phyloP scores from a whole-genome alignment of 2,113 vertebrate genomes.

The Seriola rivoliana region DNA sequence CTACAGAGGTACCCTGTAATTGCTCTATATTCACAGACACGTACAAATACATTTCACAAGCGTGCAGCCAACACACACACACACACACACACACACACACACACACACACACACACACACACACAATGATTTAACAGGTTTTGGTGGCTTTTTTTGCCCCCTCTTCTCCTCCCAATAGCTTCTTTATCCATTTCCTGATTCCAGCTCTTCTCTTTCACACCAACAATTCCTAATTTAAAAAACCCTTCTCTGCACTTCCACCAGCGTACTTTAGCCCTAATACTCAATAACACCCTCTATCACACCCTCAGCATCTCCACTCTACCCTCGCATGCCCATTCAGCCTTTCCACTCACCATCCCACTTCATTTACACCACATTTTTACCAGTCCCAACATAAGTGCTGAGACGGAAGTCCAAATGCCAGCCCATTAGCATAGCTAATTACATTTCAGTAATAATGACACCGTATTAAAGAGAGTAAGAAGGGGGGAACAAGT shows the following conservation, averaged over 20 bases:
- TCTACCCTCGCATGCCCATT: constrained; percentile 69
- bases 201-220: constrained; percentile 66
- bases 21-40: constrained; percentile 33
- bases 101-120: constrained; percentile 1
- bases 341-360: constrained; percentile 62
- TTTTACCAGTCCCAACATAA: constrained; percentile 70
- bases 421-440: constrained; percentile 82
- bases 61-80: background rate
- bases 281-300: constrained; percentile 71
- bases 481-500: constrained; percentile 81
- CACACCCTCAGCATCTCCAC: constrained; percentile 66
- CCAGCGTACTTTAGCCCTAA: constrained; percentile 65
- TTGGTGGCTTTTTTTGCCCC: constrained; percentile 45
- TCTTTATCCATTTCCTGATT: constrained; percentile 70
- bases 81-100: constrained; percentile 16
- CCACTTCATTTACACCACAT: constrained; percentile 74
- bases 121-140: constrained; percentile 56
- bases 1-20: constrained; percentile 46
- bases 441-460: constrained; percentile 85
- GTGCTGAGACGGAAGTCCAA: constrained; percentile 81
- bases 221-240: constrained; percentile 73
- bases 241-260: constrained; percentile 64
- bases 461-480: constrained; percentile 81
- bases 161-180: constrained; percentile 42
- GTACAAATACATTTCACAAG: constrained; percentile 15